Evolutionary conservation across 1,140 invertebrate species (phyloP).

Genomic region (Sycobia sp.): DNA sequence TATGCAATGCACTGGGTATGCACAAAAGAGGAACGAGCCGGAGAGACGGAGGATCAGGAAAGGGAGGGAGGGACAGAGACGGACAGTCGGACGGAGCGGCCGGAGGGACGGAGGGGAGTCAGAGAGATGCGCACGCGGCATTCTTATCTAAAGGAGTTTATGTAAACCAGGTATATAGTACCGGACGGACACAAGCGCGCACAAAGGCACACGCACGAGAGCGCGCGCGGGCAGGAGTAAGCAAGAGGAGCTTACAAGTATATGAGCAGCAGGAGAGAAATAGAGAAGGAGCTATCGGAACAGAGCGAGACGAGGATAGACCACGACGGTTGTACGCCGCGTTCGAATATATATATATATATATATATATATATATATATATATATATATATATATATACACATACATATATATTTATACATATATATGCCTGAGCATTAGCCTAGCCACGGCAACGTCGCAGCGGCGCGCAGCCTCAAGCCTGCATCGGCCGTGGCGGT

Average conservation of each 20-base stretch:
- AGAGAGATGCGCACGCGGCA: background rate
- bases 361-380: too few species aligned
- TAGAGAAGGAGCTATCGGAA: background rate
- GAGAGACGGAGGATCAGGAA: constrained; percentile 6
- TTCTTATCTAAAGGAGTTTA: constrained; percentile 33
- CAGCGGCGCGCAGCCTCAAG: constrained; percentile 15
- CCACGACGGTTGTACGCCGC: too few species aligned
- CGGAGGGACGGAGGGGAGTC: constrained; percentile 2
- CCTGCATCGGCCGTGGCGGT: constrained; percentile 4
- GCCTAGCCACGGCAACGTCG: constrained; percentile 33
- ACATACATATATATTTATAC: too few species aligned
- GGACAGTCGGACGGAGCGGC: constrained; percentile 2
- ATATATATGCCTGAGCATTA: constrained; percentile 4
- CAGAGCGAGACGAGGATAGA: background rate
- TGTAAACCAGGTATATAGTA: constrained; percentile 32
- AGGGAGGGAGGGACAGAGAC: background rate
- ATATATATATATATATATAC: too few species aligned
- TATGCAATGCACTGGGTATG: constrained; percentile 19
- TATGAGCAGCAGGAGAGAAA: background rate
- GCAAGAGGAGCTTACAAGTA: too few species aligned
- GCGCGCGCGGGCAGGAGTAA: too few species aligned
- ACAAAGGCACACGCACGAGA: background rate
- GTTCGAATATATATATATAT: too few species aligned
- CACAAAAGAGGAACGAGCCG: background rate
- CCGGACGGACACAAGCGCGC: constrained; percentile 10